Base-by-base conservation (phyloP, 1,140 invertebrate genomes). In the Chironomus striatipennis region DNA sequence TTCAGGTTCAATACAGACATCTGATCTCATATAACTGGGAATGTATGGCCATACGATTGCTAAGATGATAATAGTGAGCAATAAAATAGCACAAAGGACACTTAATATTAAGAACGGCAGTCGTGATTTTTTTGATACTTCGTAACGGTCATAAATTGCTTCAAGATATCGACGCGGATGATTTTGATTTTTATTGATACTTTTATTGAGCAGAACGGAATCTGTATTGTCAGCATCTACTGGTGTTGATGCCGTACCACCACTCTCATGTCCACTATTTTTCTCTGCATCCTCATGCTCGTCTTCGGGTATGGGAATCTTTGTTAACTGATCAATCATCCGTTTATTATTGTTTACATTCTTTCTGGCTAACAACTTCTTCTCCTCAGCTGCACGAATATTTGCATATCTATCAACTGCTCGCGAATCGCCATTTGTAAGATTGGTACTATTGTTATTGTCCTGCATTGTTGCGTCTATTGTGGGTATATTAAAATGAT, bases 1-100 rank as follows among this genome's bases (percentile, higher is more conserved):
- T 76, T 82, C 81, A 47, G 78, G 80, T 10, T 82, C 78, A 73
- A 82, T 74, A 75, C 81, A 82, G 18, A 81, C 76, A 15, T 80
- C 79, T 0, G 80, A 79, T n/a, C 79, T 78, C 73, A 82, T 74
- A 43, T 82, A 78, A 74, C 80, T 81, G 9, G 81, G 81, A 75
- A 81, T 81, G 73, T 81, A 80, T 0, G 81, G 81, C 81, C 81
- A 82, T 65, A 81, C 17, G 9, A 70, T 70, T 70, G 65, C 65
- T 10, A 70, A 18, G 6, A 70, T 18, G 6, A 70, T 70, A 10
- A 70, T 17, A 20, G 65, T 70, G 65, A 70, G 65, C 65, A 70
- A 21, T 70, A 70, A 21, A 70, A 70, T 70, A 9, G 18, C 9
- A 9, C 17, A 70, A 70, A 70, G 65, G 65, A 21, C 65, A 70